A percentile compares a stretch with the other conserved stretches of the same genome.
phyloP scores from a whole-genome alignment of 2,888 invertebrate species.

The Bombylius major region DNA sequence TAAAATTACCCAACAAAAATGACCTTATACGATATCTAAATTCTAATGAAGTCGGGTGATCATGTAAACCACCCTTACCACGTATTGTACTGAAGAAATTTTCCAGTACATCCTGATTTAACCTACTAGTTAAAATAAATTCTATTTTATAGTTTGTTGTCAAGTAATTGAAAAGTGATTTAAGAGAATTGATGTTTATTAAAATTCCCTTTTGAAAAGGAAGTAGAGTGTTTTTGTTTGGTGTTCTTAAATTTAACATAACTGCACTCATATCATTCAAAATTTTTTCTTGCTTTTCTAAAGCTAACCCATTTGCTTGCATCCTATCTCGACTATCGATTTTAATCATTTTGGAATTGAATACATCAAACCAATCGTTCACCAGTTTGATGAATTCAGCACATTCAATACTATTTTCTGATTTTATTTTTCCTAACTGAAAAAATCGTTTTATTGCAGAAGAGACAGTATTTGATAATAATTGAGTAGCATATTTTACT shows the following conservation, averaged over 20 bases:
- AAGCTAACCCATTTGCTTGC: slow-evolving; percentile 15
- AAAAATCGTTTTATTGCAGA: too few species aligned
- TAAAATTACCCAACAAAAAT: slow-evolving; percentile 1
- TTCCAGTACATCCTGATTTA: slow-evolving; percentile 1
- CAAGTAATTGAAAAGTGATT: neutral
- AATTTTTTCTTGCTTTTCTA: slow-evolving; percentile 13
- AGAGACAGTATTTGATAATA: too few species aligned
- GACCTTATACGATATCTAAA: neutral
- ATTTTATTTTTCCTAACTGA: too few species aligned
- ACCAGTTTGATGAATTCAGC: slow-evolving; percentile 16
- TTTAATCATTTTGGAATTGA: slow-evolving; percentile 13
- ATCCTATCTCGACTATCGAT: slow-evolving; percentile 4
- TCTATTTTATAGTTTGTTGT: neutral
- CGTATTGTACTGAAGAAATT: neutral
- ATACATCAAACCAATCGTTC: slow-evolving; percentile 18
- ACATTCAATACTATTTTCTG: too few species aligned
- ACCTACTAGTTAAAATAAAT: neutral
- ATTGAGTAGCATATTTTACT: too few species aligned
- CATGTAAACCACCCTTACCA: neutral
- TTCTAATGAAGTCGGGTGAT: neutral
- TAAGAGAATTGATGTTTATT: slow-evolving; percentile 6
- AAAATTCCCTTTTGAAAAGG: slow-evolving; percentile 19
- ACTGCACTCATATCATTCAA: slow-evolving; percentile 13
- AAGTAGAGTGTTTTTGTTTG: slow-evolving; percentile 10
- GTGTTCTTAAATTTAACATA: slow-evolving; percentile 12